A percentile compares a stretch with the other conserved stretches of the same genome.
Evolutionary conservation across 2,113 vertebrate species (phyloP).

Genomic region (Balaeniceps rex): DNA sequence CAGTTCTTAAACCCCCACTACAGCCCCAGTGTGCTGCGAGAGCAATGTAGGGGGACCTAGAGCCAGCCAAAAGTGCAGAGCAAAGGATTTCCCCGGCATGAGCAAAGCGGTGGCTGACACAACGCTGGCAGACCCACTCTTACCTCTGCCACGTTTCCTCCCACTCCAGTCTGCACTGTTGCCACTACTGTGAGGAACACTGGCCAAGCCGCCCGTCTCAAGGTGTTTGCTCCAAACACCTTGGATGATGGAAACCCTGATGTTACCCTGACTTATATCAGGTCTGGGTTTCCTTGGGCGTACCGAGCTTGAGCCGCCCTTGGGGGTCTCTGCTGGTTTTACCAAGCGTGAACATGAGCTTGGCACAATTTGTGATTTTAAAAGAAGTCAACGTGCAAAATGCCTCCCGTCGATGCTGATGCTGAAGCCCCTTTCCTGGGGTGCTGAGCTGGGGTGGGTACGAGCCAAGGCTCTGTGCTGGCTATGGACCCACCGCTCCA

Average conservation of each 20-base stretch:
- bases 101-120: background rate
- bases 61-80: background rate
- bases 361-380: background rate
- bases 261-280: background rate
- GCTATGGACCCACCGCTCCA: background rate
- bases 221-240: background rate
- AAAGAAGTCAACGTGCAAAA: background rate
- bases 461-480: background rate
- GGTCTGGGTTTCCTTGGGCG: background rate
- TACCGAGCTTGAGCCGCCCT: background rate
- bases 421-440: background rate
- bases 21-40: background rate
- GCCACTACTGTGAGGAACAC: background rate
- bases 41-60: background rate
- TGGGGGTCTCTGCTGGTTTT: background rate
- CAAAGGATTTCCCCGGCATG: background rate
- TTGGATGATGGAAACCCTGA: background rate
- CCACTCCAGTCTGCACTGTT: background rate
- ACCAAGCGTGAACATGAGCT: background rate
- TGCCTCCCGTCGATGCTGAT: fast-evolving
- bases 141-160: background rate
- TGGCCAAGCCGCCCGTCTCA: background rate
- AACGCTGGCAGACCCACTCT: background rate
- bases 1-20: background rate
- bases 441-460: background rate